These are phyloP conservation scores for Callaeas wilsoni DNA, from an alignment of 2,113 vertebrate genomes.

Conservation along the genomic window DNA sequence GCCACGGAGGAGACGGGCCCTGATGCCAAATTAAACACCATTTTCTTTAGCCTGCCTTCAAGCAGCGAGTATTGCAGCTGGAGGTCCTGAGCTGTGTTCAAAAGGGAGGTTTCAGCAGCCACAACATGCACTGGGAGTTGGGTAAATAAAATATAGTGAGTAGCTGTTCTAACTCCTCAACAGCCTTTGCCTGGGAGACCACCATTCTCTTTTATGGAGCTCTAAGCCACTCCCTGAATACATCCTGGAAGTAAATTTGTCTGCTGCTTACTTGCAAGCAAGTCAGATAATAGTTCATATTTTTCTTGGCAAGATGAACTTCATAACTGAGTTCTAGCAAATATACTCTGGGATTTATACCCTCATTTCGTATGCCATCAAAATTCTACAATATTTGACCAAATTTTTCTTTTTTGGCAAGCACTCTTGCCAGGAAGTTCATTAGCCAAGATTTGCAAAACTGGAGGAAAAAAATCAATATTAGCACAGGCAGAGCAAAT, in stretches of 20 bases:
- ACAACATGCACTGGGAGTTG: neutral
- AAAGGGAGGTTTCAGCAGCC: neutral
- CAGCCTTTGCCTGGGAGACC: neutral
- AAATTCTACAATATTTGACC: constrained; percentile 8
- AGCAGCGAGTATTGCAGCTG: neutral
- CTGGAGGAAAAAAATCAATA: neutral
- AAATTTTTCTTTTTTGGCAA: neutral
- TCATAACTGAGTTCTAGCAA: neutral
- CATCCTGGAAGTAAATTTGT: neutral
- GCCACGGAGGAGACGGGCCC: fast-evolving
- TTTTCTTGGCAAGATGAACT: constrained; percentile 16
- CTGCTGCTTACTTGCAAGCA: neutral
- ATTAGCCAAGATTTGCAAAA: neutral
- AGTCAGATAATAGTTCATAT: neutral
- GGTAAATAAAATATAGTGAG: neutral
- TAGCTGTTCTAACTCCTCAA: neutral
- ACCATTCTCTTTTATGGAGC: fast-evolving
- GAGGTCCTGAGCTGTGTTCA: neutral
- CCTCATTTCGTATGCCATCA: neutral
- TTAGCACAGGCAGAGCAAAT: constrained; percentile 8
- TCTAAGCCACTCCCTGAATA: neutral
- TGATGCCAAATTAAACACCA: neutral
- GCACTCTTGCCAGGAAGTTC: neutral
- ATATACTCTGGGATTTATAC: neutral
- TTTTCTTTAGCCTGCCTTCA: neutral